Conservation (phyloP, 2,113 vertebrate species). For the Embiotoca jacksoni region DNA sequence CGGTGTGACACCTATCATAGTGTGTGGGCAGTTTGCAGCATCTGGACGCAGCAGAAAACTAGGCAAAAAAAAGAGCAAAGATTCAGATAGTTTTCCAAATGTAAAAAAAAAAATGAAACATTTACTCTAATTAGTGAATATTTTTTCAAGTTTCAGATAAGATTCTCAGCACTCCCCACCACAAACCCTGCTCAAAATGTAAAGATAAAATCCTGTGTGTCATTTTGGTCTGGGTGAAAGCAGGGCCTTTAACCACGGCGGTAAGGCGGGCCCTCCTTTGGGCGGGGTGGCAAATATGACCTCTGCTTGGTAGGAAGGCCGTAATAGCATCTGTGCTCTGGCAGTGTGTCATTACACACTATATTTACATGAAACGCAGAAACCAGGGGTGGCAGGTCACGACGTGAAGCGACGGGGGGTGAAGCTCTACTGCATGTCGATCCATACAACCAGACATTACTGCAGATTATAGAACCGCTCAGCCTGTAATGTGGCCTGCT, state of each 20-base stretch:
- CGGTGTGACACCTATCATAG: conserved; percentile 28
- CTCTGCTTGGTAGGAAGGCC: conserved; percentile 78
- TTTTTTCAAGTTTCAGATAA: conserved; percentile 52
- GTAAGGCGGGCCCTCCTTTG: conserved; percentile 74
- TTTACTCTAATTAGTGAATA: conserved; percentile 55
- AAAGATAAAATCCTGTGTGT: conserved; percentile 82
- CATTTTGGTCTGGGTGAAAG: conserved; percentile 85
- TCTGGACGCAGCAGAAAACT: not conserved
- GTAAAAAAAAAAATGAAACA: conserved; percentile 35
- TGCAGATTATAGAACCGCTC: conserved; percentile 57
- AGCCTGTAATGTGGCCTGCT: conserved; percentile 64
- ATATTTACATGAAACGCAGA: conserved; percentile 82
- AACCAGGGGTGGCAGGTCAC: conserved; percentile 74
- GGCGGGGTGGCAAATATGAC: conserved; percentile 80
- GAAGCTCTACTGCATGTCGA: conserved; percentile 51
- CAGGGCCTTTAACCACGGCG: conserved; percentile 69
- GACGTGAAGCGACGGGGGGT: conserved; percentile 58
- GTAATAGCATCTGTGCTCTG: conserved; percentile 80
- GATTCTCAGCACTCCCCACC: conserved; percentile 62
- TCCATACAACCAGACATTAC: conserved; percentile 62
- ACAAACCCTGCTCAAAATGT: conserved; percentile 73
- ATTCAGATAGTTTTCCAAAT: not conserved
- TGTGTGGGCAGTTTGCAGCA: not conserved
- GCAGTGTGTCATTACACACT: conserved; percentile 83
- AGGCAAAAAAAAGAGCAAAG: conserved; percentile 9